Evolutionary conservation across 1,140 invertebrate genomes (phyloP), one percentile per base, ranked within the genome.

Genomic region (Gonatopus flavifemur): DNA sequence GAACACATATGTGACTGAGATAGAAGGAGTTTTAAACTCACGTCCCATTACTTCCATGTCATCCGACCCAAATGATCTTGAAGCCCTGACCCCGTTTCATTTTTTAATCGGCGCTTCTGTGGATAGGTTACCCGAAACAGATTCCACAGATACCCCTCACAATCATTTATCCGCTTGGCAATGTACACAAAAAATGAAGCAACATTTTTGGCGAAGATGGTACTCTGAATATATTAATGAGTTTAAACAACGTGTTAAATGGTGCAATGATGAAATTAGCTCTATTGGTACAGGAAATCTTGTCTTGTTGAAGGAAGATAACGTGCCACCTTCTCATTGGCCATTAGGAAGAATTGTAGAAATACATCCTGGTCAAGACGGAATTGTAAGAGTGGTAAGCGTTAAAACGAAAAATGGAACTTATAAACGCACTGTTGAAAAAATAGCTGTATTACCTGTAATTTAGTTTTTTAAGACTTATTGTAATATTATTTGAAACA

Each of bases 51-150:
- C 19, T 25, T 48, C 57, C 15, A 15, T 59, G 1, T 55, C 52
- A 2, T 22, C 44, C 12, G 48, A 59, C n/a, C 55, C 59, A 2
- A 42, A 54, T 37, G 59, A 72, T 25, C 37, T 49, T 2, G 43
- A 51, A 12, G 51, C 56, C 2, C 40, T 71, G 1, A 71, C 67
- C 2, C 67, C 69, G 2, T 55, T 54, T 16, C 67, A 67, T 41
- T 58, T 66, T 20, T 30, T 64, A 20, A 19, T 62, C 10, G 54
- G 59, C 5, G n/a, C 19, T 12, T 13, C 54, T 13, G 3, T 44
- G 0, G 51, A 40, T 1, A 12, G 41, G 6, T 28, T 55, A 1
- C 9, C 30, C 10, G 38, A 44, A 25, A 9, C 10, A 33, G 28
- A 44, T 20, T 21, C 30, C 3, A 4, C n/a, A 8, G 12, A 10